phyloP scores from a whole-genome alignment of 1,140 invertebrate genomes.

The Arctopsyche grandis region DNA sequence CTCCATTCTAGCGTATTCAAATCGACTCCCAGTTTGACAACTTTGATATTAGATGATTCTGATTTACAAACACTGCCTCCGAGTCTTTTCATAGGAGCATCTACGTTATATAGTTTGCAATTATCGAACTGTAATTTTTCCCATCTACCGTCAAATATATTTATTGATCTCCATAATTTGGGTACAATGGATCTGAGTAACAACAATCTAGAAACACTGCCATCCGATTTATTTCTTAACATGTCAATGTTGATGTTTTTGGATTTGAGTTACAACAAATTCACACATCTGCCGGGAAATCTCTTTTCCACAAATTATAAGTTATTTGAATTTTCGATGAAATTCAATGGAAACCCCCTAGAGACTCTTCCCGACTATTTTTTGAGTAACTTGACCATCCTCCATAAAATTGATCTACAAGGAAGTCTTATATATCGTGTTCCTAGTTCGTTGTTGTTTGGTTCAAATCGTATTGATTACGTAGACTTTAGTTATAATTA shows the following conservation, averaged over 20 bases:
- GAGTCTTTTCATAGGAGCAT: too few relatives aligned
- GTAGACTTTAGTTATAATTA: slow-evolving; percentile 69
- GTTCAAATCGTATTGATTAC: slow-evolving; percentile 66
- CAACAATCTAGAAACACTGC: slow-evolving; percentile 70
- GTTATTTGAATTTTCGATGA: slow-evolving; percentile 66
- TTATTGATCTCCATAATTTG: too few relatives aligned
- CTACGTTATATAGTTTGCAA: too few relatives aligned
- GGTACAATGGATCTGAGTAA: slow-evolving; percentile 71
- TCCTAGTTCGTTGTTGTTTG: slow-evolving; percentile 69
- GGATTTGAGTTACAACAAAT: slow-evolving; percentile 71
- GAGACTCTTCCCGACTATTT: slow-evolving; percentile 67
- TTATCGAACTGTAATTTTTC: too few relatives aligned
- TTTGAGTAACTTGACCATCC: slow-evolving; percentile 67
- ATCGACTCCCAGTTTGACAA: too few relatives aligned
- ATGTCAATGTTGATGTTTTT: slow-evolving; percentile 68
- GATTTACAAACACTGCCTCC: too few relatives aligned
- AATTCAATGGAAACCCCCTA: slow-evolving; percentile 68
- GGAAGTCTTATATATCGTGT: slow-evolving; percentile 65
- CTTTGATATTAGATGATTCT: too few relatives aligned
- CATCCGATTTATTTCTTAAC: slow-evolving; percentile 68
- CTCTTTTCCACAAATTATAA: slow-evolving; percentile 68
- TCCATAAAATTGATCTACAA: slow-evolving; percentile 66
- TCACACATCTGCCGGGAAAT: slow-evolving; percentile 68
- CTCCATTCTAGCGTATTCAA: too few relatives aligned
- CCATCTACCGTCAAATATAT: too few relatives aligned